phyloP scores from a whole-genome alignment of 2,888 invertebrate species.

The Ennomos erosarius region DNA sequence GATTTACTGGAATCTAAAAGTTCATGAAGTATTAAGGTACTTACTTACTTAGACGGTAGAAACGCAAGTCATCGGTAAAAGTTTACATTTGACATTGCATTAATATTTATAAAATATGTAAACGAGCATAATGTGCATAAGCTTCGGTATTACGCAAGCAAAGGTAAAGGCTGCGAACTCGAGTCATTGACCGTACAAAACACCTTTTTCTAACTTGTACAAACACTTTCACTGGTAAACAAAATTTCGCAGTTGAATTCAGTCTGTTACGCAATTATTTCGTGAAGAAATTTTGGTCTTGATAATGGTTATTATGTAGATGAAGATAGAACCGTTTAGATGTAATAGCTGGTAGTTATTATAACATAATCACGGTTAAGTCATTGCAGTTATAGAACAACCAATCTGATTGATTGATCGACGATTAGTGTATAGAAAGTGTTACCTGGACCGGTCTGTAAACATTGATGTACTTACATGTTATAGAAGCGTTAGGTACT shows the following conservation, averaged over 20 bases:
- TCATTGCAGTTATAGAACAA: constrained; percentile 13
- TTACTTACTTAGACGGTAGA: background rate
- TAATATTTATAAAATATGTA: constrained; percentile 33
- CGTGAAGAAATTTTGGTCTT: constrained; percentile 61
- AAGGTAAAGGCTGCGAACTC: constrained; percentile 24
- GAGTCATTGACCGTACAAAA: constrained; percentile 57
- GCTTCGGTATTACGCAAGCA: constrained; percentile 24
- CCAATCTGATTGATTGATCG: constrained; percentile 20
- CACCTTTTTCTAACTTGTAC: constrained; percentile 50
- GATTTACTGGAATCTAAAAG: constrained; percentile 1
- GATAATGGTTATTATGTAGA: constrained; percentile 33
- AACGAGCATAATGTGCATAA: constrained; percentile 37
- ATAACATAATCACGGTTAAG: constrained; percentile 19
- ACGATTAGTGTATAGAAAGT: constrained; percentile 31
- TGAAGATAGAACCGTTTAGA: constrained; percentile 3
- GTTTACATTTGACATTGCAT: constrained; percentile 18
- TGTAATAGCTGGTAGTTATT: constrained; percentile 12
- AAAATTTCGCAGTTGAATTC: constrained; percentile 61
- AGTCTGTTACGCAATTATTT: constrained; percentile 60
- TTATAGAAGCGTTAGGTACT: background rate
- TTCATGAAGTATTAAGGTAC: no score
- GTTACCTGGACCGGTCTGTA: constrained; percentile 20
- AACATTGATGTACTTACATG: background rate
- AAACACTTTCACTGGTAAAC: constrained; percentile 72
- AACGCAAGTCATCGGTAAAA: constrained; percentile 21